Base-by-base conservation (phyloP, 2,113 vertebrate genomes). In the Gobiocypris rarus region DNA sequence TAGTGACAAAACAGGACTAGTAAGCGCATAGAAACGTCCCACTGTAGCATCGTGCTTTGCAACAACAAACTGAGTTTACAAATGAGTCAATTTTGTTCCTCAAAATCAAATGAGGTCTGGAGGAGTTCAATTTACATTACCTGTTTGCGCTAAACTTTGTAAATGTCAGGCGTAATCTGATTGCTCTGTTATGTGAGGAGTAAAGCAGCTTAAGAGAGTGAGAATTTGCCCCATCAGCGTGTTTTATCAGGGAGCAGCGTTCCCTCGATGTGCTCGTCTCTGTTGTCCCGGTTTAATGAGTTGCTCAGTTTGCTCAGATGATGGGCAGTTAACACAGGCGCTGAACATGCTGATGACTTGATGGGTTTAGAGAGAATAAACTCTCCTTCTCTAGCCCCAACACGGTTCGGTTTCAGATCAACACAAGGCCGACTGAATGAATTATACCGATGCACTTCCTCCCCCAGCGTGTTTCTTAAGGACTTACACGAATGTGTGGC, bases 201-300 rank as follows among this genome's bases (percentile, higher is more conserved):
- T 17, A 79, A 83, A 86, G 85, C 75, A 31, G 75, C 75, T 83
- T 86, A 83, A 71, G 75, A 52, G 34, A 24, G 34, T 59, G 71
- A 41, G 56, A 54, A 56, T 50, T 45, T 58, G 61, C 59, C 5
- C 9, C 48, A 50, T 83, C 81, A 80, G 69, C 82, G 13, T 11
- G 17, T 52, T 83, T 22, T 45, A 48, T n/a, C 75, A 70, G 31
- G 52, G 41, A 34, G 26, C n/a, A 45, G 19, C 54, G 19, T 56
- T 56, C 19, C 54, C 54, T 63, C 26, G 3, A 31, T 38, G 34
- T 50, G 31, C 28, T 34, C 8, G 1, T 34, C 31, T 38, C 31
- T 9, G 31, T 31, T 75, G 50, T 54, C 54, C 15, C 22, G 74
- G 34, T 75, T 56, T 38, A 75, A n/a, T 13, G 50, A 56, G 50